Percentiles rank a stretch among this genome's conserved stretches.
Evolutionary conservation across 2,113 vertebrate genomes (phyloP).

Genomic region (Recurvirostra avosetta): DNA sequence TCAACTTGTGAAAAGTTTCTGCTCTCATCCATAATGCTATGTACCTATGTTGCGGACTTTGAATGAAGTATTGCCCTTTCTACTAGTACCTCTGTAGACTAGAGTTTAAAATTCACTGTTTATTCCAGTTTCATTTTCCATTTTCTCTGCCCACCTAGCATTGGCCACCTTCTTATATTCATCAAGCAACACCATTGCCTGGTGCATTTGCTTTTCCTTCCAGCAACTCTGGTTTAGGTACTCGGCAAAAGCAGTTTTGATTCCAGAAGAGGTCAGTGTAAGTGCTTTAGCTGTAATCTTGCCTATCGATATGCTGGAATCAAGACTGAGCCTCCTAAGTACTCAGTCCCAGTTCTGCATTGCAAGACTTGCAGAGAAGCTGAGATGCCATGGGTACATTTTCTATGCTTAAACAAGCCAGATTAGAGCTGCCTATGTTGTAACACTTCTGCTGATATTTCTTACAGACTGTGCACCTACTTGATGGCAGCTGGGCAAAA

Average conservation of each 20-base stretch:
- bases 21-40: not conserved
- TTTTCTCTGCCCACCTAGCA: not conserved
- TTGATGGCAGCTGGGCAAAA: not conserved
- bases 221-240: not conserved
- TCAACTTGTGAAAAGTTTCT: not conserved
- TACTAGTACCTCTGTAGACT: not conserved
- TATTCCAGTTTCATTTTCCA: not conserved
- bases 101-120: not conserved
- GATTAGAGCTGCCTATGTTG: not conserved
- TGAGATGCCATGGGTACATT: not conserved
- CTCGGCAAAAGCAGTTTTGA: not conserved
- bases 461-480: not conserved
- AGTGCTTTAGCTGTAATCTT: not conserved
- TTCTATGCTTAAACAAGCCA: not conserved
- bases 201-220: not conserved
- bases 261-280: not conserved
- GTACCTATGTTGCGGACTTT: not conserved
- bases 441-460: not conserved
- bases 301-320: not conserved
- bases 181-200: not conserved
- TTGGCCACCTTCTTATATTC: not conserved
- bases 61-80: not conserved
- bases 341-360: not conserved
- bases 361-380: not conserved
- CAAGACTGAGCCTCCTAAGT: not conserved